Evolutionary conservation across 2,888 invertebrate genomes (phyloP).

Genomic region (Syrista parreyssii): DNA sequence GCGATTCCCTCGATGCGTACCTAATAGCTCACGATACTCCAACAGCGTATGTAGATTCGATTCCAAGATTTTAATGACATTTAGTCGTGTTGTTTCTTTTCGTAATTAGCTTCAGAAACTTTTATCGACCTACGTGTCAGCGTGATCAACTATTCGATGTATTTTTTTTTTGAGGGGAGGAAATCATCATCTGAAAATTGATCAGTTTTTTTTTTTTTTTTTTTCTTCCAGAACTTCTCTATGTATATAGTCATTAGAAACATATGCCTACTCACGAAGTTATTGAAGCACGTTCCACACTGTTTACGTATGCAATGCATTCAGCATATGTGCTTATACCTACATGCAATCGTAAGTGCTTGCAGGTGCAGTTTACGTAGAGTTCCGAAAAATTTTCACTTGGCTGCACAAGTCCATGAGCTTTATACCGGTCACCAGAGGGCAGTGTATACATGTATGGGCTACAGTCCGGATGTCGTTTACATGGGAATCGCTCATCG

Average conservation of each 20-base stretch:
- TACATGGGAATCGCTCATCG: slow-evolving; percentile 60
- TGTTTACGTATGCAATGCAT: background rate
- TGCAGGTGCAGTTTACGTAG: slow-evolving; percentile 2
- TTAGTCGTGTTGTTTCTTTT: background rate
- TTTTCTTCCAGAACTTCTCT: background rate
- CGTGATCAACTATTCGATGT: background rate
- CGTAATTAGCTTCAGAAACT: background rate
- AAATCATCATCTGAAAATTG: background rate
- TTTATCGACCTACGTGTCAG: too few relatives aligned
- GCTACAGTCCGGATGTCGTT: slow-evolving; percentile 52
- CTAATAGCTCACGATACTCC: background rate
- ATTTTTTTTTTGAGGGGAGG: background rate
- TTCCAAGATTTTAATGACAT: background rate
- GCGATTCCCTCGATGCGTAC: background rate
- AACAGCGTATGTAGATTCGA: background rate
- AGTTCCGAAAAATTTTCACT: background rate
- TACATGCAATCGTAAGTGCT: background rate
- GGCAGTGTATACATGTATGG: slow-evolving; percentile 39
- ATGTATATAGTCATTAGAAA: background rate
- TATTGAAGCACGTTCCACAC: background rate
- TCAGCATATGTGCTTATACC: background rate
- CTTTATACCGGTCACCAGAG: slow-evolving; percentile 58
- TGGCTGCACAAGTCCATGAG: slow-evolving; percentile 26
- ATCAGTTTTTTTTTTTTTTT: background rate
- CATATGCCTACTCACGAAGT: background rate